Base-by-base conservation (phyloP, 2,797 vertebrate genomes). In the Atherinosoma microstoma region DNA sequence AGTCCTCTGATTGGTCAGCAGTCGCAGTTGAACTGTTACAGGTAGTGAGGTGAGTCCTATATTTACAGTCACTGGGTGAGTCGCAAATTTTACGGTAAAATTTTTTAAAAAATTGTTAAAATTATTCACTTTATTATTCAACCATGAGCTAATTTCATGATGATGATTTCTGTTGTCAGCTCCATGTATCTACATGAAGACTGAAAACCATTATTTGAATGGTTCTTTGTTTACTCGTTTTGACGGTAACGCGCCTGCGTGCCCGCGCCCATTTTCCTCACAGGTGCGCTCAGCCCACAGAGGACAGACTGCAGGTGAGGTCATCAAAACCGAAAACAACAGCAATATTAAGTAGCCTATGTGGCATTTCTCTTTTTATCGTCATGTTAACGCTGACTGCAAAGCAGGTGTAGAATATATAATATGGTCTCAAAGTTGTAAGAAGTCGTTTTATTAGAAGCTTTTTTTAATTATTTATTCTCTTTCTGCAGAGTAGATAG, bases 201-300 rank as follows among this genome's bases (percentile, higher is more conserved):
- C n/a, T 6, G 4, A 13, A 2, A 30, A 2, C 54, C 40, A 20
- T n/a, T 47, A n/a, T 47, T 47, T 47, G 18, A 47, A 47, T 20
- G 18, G 45, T 6, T 20, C 45, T 47, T 47, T 47, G 45, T 84
- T 72, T 69, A 36, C 53, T 5, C 0, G 12, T 11, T 13, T 1
- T 1, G 27, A 29, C 40, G 51, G 36, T 8, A 1, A 20, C 77
- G 76, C 86, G 89, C 89, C 1, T 75, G 61, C 82, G 86, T 73
- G 54, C 24, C 0, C 40, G 83, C 73, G 75, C 79, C 35, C 53
- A 60, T 69, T 68, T 24, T 72, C 3, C 3, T 32, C 6, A 62
- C 80, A 27, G 5, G 24, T 67, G 68, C 49, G 20, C 12, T 53
- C 67, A 15, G 12, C 27, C 5, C 30, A 1, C 53, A 20, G 30